These are phyloP conservation scores for Tyrannus savana DNA, from an alignment of 2,113 vertebrate genomes.

Conservation along the genomic window DNA sequence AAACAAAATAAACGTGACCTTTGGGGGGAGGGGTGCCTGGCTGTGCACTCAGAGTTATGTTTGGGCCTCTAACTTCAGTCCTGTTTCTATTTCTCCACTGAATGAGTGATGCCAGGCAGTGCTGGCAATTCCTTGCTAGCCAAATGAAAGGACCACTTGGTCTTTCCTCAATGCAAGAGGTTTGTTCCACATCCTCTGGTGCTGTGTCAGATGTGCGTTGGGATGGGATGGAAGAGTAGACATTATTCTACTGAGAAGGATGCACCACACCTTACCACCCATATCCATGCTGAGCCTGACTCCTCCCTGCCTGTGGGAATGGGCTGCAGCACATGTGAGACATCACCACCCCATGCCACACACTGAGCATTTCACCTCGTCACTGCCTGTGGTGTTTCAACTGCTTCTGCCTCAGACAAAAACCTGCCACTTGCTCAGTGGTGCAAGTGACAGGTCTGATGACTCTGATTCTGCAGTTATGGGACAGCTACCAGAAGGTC, in stretches of 20 bases:
- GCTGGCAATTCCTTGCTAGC: not conserved
- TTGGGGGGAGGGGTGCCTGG: not conserved
- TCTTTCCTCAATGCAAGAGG: not conserved
- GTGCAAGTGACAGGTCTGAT: not conserved
- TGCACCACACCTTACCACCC: not conserved
- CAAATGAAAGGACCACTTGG: not conserved
- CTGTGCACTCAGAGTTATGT: not conserved
- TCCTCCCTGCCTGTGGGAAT: not conserved
- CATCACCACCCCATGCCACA: accelerated
- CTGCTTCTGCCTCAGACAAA: not conserved
- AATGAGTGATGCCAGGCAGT: not conserved
- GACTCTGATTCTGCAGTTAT: not conserved
- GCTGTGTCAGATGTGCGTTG: not conserved
- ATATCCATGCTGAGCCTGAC: not conserved
- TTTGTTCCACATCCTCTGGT: not conserved
- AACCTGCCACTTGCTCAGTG: not conserved
- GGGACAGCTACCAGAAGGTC: not conserved
- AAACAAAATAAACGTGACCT: slow-evolving; percentile 50
- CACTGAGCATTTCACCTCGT: not conserved
- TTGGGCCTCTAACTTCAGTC: not conserved
- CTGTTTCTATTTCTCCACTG: not conserved
- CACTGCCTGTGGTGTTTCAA: not conserved
- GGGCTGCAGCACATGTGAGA: not conserved
- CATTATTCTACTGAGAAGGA: not conserved
- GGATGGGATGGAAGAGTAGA: not conserved